phyloP scores from a whole-genome alignment of 2,888 invertebrate genomes.

The Pyrrhia umbra region DNA sequence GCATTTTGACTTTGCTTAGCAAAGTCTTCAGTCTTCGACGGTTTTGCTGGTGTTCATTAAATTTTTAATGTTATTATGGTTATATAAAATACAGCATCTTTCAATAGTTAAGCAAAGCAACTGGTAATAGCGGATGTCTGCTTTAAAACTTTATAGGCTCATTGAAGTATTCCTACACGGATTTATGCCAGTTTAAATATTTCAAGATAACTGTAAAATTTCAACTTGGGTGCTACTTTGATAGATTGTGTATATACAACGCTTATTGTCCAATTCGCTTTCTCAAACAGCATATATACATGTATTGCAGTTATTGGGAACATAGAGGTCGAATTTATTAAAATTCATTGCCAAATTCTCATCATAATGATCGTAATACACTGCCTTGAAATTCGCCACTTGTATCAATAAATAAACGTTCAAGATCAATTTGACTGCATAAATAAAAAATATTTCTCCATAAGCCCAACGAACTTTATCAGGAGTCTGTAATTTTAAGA shows the following conservation, averaged over 20 bases:
- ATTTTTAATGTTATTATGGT: background rate
- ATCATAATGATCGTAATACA: background rate
- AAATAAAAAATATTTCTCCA: background rate
- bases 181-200: background rate
- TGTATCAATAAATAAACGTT: constrained; percentile 12
- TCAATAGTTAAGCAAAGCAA: background rate
- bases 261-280: no score
- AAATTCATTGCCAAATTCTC: background rate
- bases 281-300: no score
- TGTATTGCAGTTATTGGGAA: no score
- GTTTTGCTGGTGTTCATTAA: constrained; percentile 1
- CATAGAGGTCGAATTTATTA: background rate
- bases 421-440: background rate
- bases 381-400: background rate
- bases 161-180: background rate
- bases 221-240: no score
- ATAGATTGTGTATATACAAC: no score
- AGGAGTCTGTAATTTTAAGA: background rate
- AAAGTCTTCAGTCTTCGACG: background rate
- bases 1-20: constrained; percentile 11
- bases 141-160: background rate
- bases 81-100: background rate
- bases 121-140: background rate
- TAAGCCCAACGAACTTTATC: background rate
- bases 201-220: no score